These are phyloP conservation scores for Apantesis nais DNA, from an alignment of 2,888 invertebrate species.

Conservation along the genomic window DNA sequence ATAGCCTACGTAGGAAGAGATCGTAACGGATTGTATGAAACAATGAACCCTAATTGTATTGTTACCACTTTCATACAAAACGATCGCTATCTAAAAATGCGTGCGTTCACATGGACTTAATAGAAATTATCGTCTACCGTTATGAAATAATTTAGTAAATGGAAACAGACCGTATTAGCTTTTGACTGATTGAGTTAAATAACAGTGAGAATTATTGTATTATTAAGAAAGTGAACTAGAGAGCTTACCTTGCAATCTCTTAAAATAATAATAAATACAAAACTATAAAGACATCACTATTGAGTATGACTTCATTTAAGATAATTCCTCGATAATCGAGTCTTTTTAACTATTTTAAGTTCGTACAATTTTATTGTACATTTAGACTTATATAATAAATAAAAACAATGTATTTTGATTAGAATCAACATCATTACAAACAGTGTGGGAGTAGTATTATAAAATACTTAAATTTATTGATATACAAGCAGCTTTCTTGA, in stretches of 20 bases:
- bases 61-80: slow-evolving; percentile 35
- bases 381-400: not conserved
- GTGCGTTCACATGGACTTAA: slow-evolving; percentile 36
- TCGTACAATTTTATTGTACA: not conserved
- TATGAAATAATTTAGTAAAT: slow-evolving; percentile 17
- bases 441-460: slow-evolving; percentile 57
- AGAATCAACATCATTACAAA: slow-evolving; percentile 15
- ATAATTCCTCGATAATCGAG: not conserved
- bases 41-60: slow-evolving; percentile 41
- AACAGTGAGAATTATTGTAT: not conserved
- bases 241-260: not conserved
- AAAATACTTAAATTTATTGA: slow-evolving; percentile 65
- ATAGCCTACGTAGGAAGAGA: slow-evolving; percentile 25
- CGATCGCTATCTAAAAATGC: slow-evolving; percentile 36
- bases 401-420: slow-evolving; percentile 1
- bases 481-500: slow-evolving; percentile 58
- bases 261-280: not conserved
- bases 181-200: slow-evolving; percentile 10
- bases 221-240: not conserved
- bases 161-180: slow-evolving; percentile 18
- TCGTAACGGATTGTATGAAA: slow-evolving; percentile 32
- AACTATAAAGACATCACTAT: not conserved
- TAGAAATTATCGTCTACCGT: slow-evolving; percentile 20
- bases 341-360: not conserved
- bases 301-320: not conserved